Base-by-base conservation (phyloP, 64 coral and sea anemone genomes). In the Pachyseris speciosa region DNA sequence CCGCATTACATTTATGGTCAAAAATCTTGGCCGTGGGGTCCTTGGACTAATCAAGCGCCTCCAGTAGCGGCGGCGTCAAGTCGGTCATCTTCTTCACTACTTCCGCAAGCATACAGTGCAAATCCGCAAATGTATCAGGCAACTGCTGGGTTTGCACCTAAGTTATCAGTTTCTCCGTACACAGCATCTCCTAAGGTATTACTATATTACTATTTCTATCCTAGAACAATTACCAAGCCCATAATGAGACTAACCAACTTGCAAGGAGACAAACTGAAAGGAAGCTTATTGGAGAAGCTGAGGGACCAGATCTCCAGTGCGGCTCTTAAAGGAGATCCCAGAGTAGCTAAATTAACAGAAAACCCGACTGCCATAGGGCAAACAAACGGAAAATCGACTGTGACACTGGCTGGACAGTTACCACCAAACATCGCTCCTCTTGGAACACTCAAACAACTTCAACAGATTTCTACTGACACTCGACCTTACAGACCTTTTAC, bases 131-230 rank as follows among this genome's bases (percentile, higher is more conserved):
- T 4, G 17, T 59, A 80, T 80, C 50, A 37, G 20, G 13, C 52
- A 61, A 60, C 5, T 50, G 42, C 44, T 76, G 27, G 24, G 16
- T 26, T 76, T 26, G 42, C 9, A 31, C 16, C 43, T 28, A 50
- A 32, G 44, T 44, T 74, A 39, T 39, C 48, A 79, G 19, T 22
- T 42, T 60, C 77, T 38, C 77, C 77, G 12, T 61, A 34, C 19
- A 36, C 49, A 15, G 32, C 10, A 32, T 25, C 77, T 15, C 77
- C 52, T 33, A 32, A 81, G 77, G 77, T 81, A 81, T 81, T 81
- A n/a, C 22, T 81, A n/a, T 81, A 81, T 53, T 81, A 81, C 53
- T 81, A 81, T 61, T 81, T 39, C 24, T 81, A 81, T 63, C 77
- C 77, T 63, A 81, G n/a, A 40, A 81, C 77, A 28, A 39, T 81